Evolutionary conservation across 2,797 vertebrate species (phyloP), one percentile per base, ranked within the genome.

Genomic region (Peromyscus aztecus): DNA sequence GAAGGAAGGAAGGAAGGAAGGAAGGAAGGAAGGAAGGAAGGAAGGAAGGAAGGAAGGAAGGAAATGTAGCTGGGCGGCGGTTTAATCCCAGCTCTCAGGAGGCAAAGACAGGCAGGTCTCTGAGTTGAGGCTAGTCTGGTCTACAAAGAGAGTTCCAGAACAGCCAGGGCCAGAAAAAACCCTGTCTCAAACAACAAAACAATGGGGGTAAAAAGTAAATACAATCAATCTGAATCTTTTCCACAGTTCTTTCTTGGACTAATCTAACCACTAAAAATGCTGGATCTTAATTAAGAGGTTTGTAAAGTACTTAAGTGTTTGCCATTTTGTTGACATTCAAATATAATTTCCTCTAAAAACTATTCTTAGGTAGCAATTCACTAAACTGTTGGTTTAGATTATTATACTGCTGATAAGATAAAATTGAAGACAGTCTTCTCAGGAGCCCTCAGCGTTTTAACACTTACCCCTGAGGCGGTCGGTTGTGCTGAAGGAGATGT

Each of bases 401-500:
- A 99, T 98, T 98, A 97, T 98, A 97, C 97, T 98, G 90, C 93
- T 95, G 98, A 99, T 99, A 99, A 99, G 98, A 99, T 99, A 98
- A 98, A 98, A 98, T 94, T 86, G 67, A 90, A 91, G 98, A 99
- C 99, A 98, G 98, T 97, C 95, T 40, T 95, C 13, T 96, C 92
- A 97, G 93, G 4, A 81, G 92, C 96, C 90, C 7, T 52, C 0
- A 14, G 23, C 4, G 2, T 75, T 93, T 83, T 94, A 81, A 49
- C 89, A 97, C 99, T 99, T 98, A 99, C 99, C 99, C 99, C 99
- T 3, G 99, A 99, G 96, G 99, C 98, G 91, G 99, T 98, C 43
- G 99, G 98, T 98, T 99, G 99, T 91, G 99, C 97, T 6, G 99
- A 98, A 10, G 99, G 99, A 98, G 99, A 99, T 98, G 99, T 98